Percentiles rank a stretch among this genome's conserved stretches.
These are phyloP conservation scores for Helicorthomorpha holstii DNA, from an alignment of 1,140 invertebrate genomes.

Conservation along the genomic window DNA sequence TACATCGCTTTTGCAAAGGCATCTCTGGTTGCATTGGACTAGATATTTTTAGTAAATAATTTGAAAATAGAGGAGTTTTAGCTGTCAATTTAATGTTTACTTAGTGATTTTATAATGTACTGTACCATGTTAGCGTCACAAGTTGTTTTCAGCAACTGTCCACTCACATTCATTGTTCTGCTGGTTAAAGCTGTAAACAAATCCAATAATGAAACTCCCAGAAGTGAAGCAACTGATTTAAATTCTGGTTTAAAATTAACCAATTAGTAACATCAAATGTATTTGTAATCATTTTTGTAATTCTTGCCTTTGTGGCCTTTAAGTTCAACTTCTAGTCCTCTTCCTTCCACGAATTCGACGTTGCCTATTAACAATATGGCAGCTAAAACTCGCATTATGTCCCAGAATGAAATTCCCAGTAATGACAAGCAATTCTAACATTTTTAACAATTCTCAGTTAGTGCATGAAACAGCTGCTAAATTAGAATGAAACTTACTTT, in stretches of 20 bases:
- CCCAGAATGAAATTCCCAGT: conserved; percentile 79
- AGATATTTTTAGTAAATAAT: too few relatives aligned
- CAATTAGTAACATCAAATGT: too few relatives aligned
- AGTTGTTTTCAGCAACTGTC: conserved; percentile 63
- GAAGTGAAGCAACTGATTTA: conserved; percentile 60
- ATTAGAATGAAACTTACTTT: conserved; percentile 42
- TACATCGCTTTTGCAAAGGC: conserved; percentile 82
- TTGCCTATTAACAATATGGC: conserved; percentile 81
- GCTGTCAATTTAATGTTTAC: conserved; percentile 13
- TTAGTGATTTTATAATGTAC: not conserved
- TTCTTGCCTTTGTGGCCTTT: conserved; percentile 16
- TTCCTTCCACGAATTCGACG: conserved; percentile 64
- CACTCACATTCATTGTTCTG: conserved; percentile 60
- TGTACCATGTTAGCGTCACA: conserved; percentile 61
- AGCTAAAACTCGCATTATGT: conserved; percentile 76
- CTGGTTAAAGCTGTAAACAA: conserved; percentile 65
- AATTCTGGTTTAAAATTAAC: conserved; percentile 37
- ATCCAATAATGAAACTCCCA: conserved; percentile 57
- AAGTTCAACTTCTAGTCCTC: conserved; percentile 42
- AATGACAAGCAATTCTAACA: conserved; percentile 36
- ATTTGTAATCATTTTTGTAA: conserved; percentile 35
- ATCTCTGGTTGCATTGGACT: conserved; percentile 70
- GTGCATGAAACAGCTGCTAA: not conserved
- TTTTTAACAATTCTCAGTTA: not conserved
- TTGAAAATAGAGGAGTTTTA: too few relatives aligned